A percentile compares a stretch with the other conserved stretches of the same genome.
Conservation (phyloP, 2,888 invertebrate genomes). For the Biston betularia region DNA sequence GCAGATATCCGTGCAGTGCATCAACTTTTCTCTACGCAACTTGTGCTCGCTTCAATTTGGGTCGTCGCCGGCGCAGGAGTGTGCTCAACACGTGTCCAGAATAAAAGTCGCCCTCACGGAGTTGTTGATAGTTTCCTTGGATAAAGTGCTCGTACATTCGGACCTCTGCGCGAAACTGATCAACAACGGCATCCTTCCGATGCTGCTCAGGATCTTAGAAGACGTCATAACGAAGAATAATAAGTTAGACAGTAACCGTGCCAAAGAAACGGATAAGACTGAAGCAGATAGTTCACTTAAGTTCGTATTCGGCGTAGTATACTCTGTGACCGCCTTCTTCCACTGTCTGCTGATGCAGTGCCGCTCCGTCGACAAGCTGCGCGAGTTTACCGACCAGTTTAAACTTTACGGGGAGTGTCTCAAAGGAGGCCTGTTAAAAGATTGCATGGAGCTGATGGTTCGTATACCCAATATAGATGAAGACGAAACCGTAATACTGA, state of each 20-base stretch:
- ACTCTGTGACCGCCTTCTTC: constrained; percentile 86
- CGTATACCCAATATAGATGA: constrained; percentile 75
- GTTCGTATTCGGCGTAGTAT: constrained; percentile 87
- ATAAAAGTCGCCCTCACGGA: constrained; percentile 86
- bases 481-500: constrained; percentile 70
- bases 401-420: constrained; percentile 86
- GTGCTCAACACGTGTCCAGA: constrained; percentile 71
- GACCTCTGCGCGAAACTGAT: constrained; percentile 86
- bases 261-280: constrained; percentile 61
- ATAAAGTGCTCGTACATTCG: constrained; percentile 81
- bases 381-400: constrained; percentile 87
- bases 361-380: constrained; percentile 78
- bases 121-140: constrained; percentile 85
- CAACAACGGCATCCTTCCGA: constrained; percentile 87
- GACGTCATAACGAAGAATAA: constrained; percentile 80
- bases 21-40: constrained; percentile 87
- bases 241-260: constrained; percentile 62
- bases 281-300: constrained; percentile 85
- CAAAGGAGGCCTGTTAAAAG: constrained; percentile 85
- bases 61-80: constrained; percentile 67
- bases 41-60: constrained; percentile 87
- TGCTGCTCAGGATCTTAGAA: constrained; percentile 86
- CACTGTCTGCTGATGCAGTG: constrained; percentile 86
- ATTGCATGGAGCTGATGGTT: constrained; percentile 84
- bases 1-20: constrained; percentile 85